These are phyloP conservation scores for Lithobius niger DNA, from an alignment of 1,140 invertebrate genomes.

Conservation along the genomic window DNA sequence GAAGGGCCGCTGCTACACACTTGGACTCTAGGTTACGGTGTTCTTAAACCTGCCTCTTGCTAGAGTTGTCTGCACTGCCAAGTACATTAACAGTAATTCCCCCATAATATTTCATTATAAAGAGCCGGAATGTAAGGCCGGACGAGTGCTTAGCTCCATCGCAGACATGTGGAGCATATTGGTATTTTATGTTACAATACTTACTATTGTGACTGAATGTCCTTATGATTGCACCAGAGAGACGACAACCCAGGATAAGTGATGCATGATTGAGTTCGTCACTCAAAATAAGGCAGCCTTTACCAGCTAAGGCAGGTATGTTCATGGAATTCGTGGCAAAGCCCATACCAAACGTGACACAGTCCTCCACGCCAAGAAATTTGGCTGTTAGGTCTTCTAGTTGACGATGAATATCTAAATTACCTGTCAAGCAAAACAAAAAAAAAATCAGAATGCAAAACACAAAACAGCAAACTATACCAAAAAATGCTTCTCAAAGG, in stretches of 20 bases:
- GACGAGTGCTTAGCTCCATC: no score
- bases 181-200: no score
- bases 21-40: no score
- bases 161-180: not conserved
- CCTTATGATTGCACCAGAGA: slow-evolving; percentile 33
- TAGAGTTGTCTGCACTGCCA: no score
- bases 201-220: slow-evolving; percentile 38
- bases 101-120: no score
- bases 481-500: no score
- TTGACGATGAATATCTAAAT: slow-evolving; percentile 32
- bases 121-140: no score
- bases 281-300: slow-evolving; percentile 37
- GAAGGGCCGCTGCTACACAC: no score
- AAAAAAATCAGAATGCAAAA: no score
- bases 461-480: no score
- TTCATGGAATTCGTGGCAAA: slow-evolving; percentile 38
- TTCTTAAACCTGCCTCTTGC: no score
- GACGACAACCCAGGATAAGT: slow-evolving; percentile 32
- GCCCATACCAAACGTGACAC: slow-evolving; percentile 39
- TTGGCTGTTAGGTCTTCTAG: slow-evolving; percentile 38
- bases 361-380: slow-evolving; percentile 41
- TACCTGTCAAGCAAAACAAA: slow-evolving; percentile 28
- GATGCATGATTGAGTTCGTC: slow-evolving; percentile 39
- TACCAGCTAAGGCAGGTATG: slow-evolving; percentile 31
- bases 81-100: no score